Conservation (phyloP, 2,888 invertebrate genomes). For the Amphipyra berbera region DNA sequence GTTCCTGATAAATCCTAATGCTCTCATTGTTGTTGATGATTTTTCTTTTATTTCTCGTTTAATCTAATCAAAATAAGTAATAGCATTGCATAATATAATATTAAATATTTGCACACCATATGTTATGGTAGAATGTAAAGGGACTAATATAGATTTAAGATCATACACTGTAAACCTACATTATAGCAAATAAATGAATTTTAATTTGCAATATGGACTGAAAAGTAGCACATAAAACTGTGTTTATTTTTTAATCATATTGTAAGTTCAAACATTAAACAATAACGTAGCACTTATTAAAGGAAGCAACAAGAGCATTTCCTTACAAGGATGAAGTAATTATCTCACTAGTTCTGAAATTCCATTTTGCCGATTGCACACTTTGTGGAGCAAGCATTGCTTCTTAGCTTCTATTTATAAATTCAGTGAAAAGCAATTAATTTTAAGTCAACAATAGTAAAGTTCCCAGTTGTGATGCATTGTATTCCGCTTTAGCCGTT, state of each 20-base stretch:
- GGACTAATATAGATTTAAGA: too few species aligned
- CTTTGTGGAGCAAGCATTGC: slow-evolving; percentile 67
- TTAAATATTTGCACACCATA: too few species aligned
- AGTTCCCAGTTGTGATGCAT: slow-evolving; percentile 85
- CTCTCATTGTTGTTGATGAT: too few species aligned
- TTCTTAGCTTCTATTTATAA: slow-evolving; percentile 73
- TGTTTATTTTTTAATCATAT: slow-evolving; percentile 34
- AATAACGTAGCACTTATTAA: slow-evolving; percentile 38
- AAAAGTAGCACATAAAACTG: too few species aligned
- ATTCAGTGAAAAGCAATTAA: slow-evolving; percentile 84
- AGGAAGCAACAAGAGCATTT: slow-evolving; percentile 29
- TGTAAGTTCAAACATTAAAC: slow-evolving; percentile 24
- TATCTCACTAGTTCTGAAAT: slow-evolving; percentile 62
- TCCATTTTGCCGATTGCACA: slow-evolving; percentile 66
- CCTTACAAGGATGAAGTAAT: slow-evolving; percentile 49
- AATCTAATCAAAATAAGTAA: too few species aligned
- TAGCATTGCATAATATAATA: too few species aligned
- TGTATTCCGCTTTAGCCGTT: slow-evolving; percentile 82
- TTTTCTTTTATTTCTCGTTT: too few species aligned
- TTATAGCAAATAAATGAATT: too few species aligned
- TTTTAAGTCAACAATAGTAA: slow-evolving; percentile 86
- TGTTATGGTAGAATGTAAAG: too few species aligned
- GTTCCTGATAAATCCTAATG: too few species aligned
- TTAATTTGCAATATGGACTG: too few species aligned
- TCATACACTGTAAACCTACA: too few species aligned